A percentile compares a stretch with the other conserved stretches of the same genome.
Evolutionary conservation across 2,797 vertebrate genomes (phyloP).

Genomic region (Muraenolepis orangiensis): DNA sequence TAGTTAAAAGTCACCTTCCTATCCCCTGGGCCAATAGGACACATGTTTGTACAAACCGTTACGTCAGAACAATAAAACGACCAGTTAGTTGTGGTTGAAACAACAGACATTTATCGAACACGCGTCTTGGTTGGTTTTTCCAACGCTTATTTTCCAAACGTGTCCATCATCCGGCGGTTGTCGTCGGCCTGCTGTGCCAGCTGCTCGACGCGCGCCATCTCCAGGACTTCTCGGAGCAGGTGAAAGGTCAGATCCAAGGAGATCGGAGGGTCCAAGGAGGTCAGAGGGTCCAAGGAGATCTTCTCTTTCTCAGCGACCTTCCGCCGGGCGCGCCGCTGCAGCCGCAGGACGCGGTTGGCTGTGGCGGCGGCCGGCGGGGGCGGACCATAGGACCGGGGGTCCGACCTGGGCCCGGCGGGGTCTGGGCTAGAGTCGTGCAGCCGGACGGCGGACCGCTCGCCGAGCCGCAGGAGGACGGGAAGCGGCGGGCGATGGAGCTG

Average conservation of each 20-base stretch:
- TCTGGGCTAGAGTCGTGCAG: not conserved
- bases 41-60: not conserved
- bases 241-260: conserved; percentile 92
- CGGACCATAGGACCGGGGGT: not conserved
- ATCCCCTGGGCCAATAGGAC: not conserved
- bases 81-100: conserved; percentile 41
- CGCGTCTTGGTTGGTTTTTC: conserved; percentile 63
- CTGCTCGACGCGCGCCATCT: conserved; percentile 85
- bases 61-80: not conserved
- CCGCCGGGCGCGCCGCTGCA: conserved; percentile 17
- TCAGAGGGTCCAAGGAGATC: conserved; percentile 63
- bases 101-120: conserved; percentile 73
- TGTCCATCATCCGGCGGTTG: conserved; percentile 89
- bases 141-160: conserved; percentile 78
- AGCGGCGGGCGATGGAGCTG: not conserved
- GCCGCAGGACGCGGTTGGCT: conserved; percentile 13
- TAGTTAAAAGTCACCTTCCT: not conserved
- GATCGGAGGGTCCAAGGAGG: conserved; percentile 82
- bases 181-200: conserved; percentile 82
- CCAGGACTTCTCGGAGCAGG: conserved; percentile 84
- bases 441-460: not conserved
- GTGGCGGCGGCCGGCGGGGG: not conserved
- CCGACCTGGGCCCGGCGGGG: not conserved
- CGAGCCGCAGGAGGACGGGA: not conserved
- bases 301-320: conserved; percentile 18